phyloP scores from a whole-genome alignment of 2,888 invertebrate species.

The Lithophane socia region DNA sequence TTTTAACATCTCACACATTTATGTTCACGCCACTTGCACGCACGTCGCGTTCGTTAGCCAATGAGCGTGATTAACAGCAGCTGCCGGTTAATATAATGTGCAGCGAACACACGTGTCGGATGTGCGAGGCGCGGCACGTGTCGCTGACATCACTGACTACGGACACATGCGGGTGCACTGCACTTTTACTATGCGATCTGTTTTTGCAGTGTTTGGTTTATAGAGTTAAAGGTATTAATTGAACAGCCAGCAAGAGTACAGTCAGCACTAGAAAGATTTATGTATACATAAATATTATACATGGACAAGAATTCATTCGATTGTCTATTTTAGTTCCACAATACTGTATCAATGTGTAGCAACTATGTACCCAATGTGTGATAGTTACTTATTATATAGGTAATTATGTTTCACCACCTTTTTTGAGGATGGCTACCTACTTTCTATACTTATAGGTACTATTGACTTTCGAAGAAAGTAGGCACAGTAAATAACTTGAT shows the following conservation, averaged over 20 bases:
- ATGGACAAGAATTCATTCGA: not conserved
- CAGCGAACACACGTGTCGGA: slow-evolving; percentile 18
- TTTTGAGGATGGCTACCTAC: not conserved
- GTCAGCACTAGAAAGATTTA: not conserved
- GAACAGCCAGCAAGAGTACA: not conserved
- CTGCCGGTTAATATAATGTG: not conserved
- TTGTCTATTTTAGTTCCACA: not conserved
- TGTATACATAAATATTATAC: not conserved
- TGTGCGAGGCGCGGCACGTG: slow-evolving; percentile 32
- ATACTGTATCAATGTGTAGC: not conserved
- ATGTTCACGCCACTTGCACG: not conserved
- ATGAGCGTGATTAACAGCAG: slow-evolving; percentile 29
- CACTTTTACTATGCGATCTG: not conserved
- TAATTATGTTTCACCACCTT: not conserved
- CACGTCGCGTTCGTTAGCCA: slow-evolving; percentile 6
- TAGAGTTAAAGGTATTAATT: slow-evolving; percentile 1
- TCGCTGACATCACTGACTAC: slow-evolving; percentile 5
- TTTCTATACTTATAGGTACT: not conserved
- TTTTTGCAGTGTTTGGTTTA: slow-evolving; percentile 6
- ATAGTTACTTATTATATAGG: too few relatives aligned
- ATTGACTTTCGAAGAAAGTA: not conserved
- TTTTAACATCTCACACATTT: not conserved
- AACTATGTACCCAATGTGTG: not conserved
- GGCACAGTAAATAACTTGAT: not conserved
- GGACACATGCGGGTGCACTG: not conserved